Percentiles rank a stretch among this genome's conserved stretches.
Evolutionary conservation across 2,888 invertebrate genomes (phyloP).

Genomic region (Cheilosia vulpina): DNA sequence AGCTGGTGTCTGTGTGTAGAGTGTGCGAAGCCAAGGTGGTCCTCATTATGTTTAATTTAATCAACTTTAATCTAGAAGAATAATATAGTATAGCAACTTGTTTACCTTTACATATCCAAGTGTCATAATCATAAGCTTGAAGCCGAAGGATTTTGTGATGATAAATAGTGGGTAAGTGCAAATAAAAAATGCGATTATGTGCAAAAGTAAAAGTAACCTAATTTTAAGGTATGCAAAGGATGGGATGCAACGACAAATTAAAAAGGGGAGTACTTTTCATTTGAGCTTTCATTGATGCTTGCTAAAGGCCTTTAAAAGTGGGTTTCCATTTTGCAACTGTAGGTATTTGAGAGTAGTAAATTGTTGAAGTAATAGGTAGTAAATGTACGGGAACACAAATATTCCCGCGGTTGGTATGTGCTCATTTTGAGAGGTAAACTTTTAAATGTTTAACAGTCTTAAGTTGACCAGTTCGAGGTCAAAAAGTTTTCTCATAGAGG

Average conservation of each 20-base stretch:
- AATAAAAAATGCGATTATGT: conserved; percentile 14
- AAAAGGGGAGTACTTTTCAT: too few relatives aligned
- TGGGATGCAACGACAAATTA: background rate
- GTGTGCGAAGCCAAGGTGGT: conserved; percentile 61
- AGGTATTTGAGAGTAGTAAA: too few relatives aligned
- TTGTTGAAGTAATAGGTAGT: too few relatives aligned
- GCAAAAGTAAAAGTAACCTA: background rate
- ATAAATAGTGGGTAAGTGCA: conserved; percentile 14
- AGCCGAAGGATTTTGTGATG: conserved; percentile 18
- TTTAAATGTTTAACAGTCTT: too few relatives aligned
- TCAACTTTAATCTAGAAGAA: conserved; percentile 21
- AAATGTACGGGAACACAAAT: too few relatives aligned
- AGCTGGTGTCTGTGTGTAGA: conserved; percentile 53
- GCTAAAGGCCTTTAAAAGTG: too few relatives aligned
- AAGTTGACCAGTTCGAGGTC: too few relatives aligned
- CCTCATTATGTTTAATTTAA: conserved; percentile 24
- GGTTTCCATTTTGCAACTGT: too few relatives aligned
- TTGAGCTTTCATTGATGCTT: too few relatives aligned
- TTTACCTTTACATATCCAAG: conserved; percentile 64
- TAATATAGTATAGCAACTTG: conserved; percentile 14
- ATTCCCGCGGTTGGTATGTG: too few relatives aligned
- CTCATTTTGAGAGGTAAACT: too few relatives aligned
- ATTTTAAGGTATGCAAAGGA: conserved; percentile 1
- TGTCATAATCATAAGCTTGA: conserved; percentile 46
- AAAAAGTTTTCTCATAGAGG: too few relatives aligned